These are phyloP conservation scores for Bubo bubo DNA, from an alignment of 2,113 vertebrate species.

Conservation along the genomic window DNA sequence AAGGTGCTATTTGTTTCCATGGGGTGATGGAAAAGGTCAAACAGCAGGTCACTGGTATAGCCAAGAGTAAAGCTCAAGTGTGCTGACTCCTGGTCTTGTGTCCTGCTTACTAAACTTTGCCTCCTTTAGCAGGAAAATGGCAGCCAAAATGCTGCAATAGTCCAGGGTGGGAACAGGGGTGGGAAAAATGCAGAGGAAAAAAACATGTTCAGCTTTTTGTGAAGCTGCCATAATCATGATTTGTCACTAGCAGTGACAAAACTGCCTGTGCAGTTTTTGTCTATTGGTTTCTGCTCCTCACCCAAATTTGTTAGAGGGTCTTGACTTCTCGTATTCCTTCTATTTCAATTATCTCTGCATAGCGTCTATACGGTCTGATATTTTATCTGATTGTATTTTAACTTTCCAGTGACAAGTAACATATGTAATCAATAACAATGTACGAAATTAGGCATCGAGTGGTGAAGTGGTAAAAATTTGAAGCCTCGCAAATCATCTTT, in stretches of 20 bases:
- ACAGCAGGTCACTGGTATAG: background rate
- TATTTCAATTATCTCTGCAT: background rate
- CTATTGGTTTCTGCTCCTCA: background rate
- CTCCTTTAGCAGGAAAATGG: background rate
- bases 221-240: background rate
- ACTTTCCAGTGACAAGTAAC: background rate
- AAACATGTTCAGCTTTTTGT: background rate
- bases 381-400: background rate
- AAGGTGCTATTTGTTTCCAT: background rate
- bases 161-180: background rate
- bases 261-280: background rate
- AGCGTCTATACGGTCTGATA: background rate
- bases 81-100: background rate
- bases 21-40: background rate
- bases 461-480: background rate
- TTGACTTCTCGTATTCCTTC: background rate
- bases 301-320: background rate
- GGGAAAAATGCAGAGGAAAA: background rate
- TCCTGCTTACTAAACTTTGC: background rate
- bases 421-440: background rate
- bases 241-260: background rate
- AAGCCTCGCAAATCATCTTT: background rate
- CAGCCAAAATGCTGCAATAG: slow-evolving; percentile 9
- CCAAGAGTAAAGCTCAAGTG: background rate
- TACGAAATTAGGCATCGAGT: background rate